Conservation (phyloP, 2,113 vertebrate genomes). For the Eretmochelys imbricata region DNA sequence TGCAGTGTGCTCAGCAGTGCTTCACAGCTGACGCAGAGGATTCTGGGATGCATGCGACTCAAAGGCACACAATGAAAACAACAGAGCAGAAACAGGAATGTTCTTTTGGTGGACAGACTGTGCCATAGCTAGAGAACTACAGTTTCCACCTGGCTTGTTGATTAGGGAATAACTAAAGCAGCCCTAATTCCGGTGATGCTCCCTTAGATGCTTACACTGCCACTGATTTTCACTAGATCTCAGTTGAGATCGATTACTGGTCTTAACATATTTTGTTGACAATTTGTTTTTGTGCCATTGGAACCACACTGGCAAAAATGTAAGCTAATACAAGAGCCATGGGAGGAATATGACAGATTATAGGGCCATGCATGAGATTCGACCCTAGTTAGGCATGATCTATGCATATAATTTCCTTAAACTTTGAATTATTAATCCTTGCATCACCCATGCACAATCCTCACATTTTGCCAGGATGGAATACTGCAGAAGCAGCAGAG, state of each 20-base stretch:
- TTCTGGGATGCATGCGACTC: neutral
- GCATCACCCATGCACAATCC: slow-evolving; percentile 20
- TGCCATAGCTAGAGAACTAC: neutral
- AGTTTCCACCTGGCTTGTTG: neutral
- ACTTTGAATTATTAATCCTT: neutral
- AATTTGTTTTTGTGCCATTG: neutral
- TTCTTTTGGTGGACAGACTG: neutral
- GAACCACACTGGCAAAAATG: neutral
- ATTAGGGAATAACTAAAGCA: neutral
- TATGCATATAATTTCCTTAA: neutral
- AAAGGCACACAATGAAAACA: neutral
- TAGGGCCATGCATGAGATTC: neutral
- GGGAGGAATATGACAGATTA: neutral
- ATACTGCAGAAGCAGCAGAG: too few relatives aligned
- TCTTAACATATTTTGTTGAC: neutral
- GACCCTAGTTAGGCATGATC: neutral
- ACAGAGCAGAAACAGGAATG: neutral
- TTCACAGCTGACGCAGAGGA: neutral
- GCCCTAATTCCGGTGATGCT: neutral
- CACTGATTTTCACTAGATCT: neutral
- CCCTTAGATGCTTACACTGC: neutral
- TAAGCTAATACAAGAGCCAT: neutral
- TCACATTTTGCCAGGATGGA: slow-evolving; percentile 17
- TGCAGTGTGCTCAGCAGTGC: neutral
- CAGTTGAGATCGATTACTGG: neutral